Evolutionary conservation across 1,140 invertebrate species (phyloP).

Genomic region (Drosophila kanapiae): DNA sequence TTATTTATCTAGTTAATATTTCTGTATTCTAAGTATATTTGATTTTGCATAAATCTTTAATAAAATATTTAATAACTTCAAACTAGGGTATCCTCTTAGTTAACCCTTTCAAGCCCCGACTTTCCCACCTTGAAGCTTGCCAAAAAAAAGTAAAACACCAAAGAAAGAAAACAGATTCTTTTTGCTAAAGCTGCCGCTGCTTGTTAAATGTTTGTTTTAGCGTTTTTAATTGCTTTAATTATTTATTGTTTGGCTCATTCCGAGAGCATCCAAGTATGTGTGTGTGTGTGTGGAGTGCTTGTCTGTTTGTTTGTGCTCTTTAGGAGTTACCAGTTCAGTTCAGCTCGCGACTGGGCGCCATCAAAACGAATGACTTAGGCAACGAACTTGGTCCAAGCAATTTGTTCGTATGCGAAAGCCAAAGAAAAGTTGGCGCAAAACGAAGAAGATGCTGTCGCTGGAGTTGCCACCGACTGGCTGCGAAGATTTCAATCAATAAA

Average conservation of each 20-base stretch:
- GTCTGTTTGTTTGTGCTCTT: conserved; percentile 19
- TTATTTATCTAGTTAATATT: no score
- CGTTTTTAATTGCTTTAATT: conserved; percentile 84
- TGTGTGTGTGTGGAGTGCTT: conserved; percentile 1
- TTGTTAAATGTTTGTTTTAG: conserved; percentile 84
- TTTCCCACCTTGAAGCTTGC: conserved; percentile 29
- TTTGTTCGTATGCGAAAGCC: conserved; percentile 43
- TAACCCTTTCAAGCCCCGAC: not conserved
- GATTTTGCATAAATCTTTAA: not conserved
- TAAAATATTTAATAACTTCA: no score
- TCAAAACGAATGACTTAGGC: conserved; percentile 74
- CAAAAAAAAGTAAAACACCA: conserved; percentile 25
- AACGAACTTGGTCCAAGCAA: conserved; percentile 65
- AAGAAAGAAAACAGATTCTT: conserved; percentile 48
- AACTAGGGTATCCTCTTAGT: conserved; percentile 18
- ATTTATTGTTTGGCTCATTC: conserved; percentile 75
- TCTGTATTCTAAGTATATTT: no score
- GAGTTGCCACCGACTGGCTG: conserved; percentile 46
- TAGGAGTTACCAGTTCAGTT: conserved; percentile 50
- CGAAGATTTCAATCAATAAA: conserved; percentile 81
- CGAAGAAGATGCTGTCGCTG: conserved; percentile 38
- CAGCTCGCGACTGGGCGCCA: conserved; percentile 68
- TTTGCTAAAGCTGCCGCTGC: conserved; percentile 67
- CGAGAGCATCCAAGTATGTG: conserved; percentile 1
- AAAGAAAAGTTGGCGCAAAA: conserved; percentile 43